These are phyloP conservation scores for Scolopax mira DNA, from an alignment of 2,113 vertebrate species.

Conservation along the genomic window DNA sequence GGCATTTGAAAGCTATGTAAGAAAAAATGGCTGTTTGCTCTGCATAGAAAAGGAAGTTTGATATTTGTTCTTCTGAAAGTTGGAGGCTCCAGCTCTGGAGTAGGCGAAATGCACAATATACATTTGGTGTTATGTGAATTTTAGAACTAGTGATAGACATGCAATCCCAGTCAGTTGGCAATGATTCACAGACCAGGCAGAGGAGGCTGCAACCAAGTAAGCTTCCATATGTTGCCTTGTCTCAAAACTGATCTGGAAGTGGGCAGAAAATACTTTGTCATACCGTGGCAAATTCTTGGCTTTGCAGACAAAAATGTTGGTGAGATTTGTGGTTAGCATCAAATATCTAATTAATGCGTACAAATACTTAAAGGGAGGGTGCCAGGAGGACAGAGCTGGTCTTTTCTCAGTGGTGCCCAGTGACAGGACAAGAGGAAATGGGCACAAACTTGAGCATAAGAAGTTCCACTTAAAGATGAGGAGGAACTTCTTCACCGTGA, in stretches of 20 bases:
- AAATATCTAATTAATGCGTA: too few species aligned
- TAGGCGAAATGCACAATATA: background rate
- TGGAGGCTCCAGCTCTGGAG: background rate
- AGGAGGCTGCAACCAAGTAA: slow-evolving; percentile 20
- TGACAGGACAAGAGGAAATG: too few species aligned
- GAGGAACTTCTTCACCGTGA: too few species aligned
- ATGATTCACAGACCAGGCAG: slow-evolving; percentile 20
- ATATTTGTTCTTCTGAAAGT: background rate
- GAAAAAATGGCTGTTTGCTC: background rate
- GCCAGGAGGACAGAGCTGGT: too few species aligned
- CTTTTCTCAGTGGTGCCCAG: too few species aligned
- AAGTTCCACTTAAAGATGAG: too few species aligned
- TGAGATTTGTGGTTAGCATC: background rate
- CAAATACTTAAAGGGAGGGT: too few species aligned
- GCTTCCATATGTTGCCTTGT: slow-evolving; percentile 32
- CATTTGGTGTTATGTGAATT: slow-evolving; percentile 21
- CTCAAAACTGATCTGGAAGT: background rate
- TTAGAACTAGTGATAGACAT: slow-evolving; percentile 27
- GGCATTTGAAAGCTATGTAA: background rate
- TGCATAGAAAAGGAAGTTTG: background rate
- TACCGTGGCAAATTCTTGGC: background rate
- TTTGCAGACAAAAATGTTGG: background rate
- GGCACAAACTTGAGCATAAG: too few species aligned
- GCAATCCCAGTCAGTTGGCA: slow-evolving; percentile 8
- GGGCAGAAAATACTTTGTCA: background rate